Evolutionary conservation across 2,888 invertebrate genomes (phyloP).

Genomic region (Pyrgus malvae): DNA sequence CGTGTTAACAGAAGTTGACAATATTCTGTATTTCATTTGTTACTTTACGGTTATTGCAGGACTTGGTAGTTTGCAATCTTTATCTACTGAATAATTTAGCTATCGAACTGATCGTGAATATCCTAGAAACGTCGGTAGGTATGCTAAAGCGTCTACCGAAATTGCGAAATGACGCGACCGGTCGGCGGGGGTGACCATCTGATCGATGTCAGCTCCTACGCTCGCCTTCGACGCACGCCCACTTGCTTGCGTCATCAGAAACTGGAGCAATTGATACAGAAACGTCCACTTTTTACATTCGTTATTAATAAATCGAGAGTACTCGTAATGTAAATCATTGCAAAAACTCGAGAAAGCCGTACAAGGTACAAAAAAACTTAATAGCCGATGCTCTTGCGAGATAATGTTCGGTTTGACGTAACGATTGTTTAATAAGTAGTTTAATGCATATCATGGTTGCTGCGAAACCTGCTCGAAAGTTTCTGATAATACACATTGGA

Average conservation of each 20-base stretch:
- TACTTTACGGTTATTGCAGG: conserved; percentile 6
- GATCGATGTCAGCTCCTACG: conserved; percentile 69
- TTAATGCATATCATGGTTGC: conserved; percentile 17
- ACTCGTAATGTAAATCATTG: conserved; percentile 7
- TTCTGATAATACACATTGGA: conserved; percentile 25
- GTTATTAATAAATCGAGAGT: conserved; percentile 12
- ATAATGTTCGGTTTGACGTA: conserved; percentile 12
- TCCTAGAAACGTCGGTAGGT: conserved; percentile 44
- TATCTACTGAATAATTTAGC: conserved; percentile 16
- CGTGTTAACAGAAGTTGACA: conserved; percentile 13
- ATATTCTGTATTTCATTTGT: conserved; percentile 18
- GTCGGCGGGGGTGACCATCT: conserved; percentile 56
- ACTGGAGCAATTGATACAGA: conserved; percentile 65
- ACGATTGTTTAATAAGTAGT: conserved; percentile 23
- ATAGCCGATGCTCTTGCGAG: conserved; percentile 9
- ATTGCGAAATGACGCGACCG: conserved; percentile 52
- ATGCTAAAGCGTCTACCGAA: conserved; percentile 53
- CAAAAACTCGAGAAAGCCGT: conserved; percentile 11
- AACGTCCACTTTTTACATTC: conserved; percentile 37
- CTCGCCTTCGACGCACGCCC: conserved; percentile 63
- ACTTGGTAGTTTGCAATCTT: conserved; percentile 2
- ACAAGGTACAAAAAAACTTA: neutral
- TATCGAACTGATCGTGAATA: conserved; percentile 29
- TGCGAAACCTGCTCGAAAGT: conserved; percentile 23
- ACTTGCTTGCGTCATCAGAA: conserved; percentile 68